phyloP scores from a whole-genome alignment of 2,888 invertebrate species.

The Bugula neritina region DNA sequence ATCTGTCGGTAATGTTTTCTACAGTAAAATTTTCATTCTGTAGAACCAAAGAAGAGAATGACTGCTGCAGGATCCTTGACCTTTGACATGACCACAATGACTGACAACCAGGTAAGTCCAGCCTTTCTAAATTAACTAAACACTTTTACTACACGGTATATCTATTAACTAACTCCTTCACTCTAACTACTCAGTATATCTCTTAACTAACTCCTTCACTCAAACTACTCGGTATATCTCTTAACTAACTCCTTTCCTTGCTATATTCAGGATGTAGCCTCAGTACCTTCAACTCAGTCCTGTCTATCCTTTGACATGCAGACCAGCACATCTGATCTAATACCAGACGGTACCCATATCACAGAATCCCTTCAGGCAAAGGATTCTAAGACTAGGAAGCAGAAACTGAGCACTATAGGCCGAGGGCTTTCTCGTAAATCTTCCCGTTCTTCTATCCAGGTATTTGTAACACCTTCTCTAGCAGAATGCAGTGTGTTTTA shows the following conservation, averaged over 20 bases:
- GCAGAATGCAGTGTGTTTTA: too few species aligned
- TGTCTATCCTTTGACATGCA: conserved; percentile 26
- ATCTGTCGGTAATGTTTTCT: too few species aligned
- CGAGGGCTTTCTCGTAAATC: not conserved
- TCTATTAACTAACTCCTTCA: too few species aligned
- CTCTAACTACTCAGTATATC: too few species aligned
- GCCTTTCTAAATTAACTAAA: too few species aligned
- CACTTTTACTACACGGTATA: too few species aligned
- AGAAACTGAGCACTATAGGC: not conserved
- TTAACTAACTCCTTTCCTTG: too few species aligned
- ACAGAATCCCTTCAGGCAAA: not conserved
- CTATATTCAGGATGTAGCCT: too few species aligned
- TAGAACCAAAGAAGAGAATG: not conserved
- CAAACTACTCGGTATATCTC: too few species aligned
- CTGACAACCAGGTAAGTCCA: conserved; percentile 6
- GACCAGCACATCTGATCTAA: conserved; percentile 22
- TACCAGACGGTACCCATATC: not conserved
- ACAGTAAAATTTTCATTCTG: too few species aligned
- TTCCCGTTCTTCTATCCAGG: conserved; percentile 14
- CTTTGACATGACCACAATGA: conserved; percentile 14
- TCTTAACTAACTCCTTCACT: too few species aligned
- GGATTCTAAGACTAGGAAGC: not conserved
- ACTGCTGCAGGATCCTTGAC: not conserved
- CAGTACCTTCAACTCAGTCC: not conserved
- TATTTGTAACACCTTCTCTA: too few species aligned